Base-by-base conservation (phyloP, 2,797 vertebrate genomes). In the Microcaecilia unicolor region DNA sequence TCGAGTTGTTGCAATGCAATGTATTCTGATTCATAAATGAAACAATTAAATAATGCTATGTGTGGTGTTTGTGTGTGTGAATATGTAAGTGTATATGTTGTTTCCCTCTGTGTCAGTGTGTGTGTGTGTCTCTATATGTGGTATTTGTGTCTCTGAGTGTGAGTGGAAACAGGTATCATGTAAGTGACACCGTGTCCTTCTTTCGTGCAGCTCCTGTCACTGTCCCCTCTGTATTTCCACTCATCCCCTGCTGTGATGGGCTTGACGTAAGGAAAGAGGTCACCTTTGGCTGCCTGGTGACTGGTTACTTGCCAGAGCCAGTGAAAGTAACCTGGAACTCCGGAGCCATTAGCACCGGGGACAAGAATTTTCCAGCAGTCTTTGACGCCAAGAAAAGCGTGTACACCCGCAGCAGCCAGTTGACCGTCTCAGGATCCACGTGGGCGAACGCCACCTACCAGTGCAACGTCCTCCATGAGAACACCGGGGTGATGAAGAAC, bases 401-500 rank as follows among this genome's bases (percentile, higher is more conserved):
- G 19, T 37, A 37, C 9, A 12, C n/a, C 9, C 31, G 25, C 8
- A 18, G 9, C 29, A 67, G 55, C 31, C 31, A 15, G 8, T 3
- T 61, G 23, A 50, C 15, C 0, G 0, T 22, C 12, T 26, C 14
- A 0, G 10, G 4, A 6, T 1, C 6, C 2, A 32, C 7, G 4
- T 37, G 7, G 41, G 0, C 0, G 0, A 0, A 15, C 4, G 30
- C 23, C 4, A 7, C 0, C 1, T 2, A 42, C 11, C 5, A 4
- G 1, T 72, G 65, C 25, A n/a, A 5, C 0, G 51, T 57, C 6
- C 0, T 26, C 2, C 28, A 48, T 7, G 2, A 8, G 6, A 3
- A 2, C 8, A 0, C 3, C 4, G 4, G 1, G 12, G 0, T 17
- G 20, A 0, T 8, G 0, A 11, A 29, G 23, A 0, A 0, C 0